Evolutionary conservation across 2,888 invertebrate genomes (phyloP), one percentile per base, ranked within the genome.

Genomic region (Mallateleia sp.): DNA sequence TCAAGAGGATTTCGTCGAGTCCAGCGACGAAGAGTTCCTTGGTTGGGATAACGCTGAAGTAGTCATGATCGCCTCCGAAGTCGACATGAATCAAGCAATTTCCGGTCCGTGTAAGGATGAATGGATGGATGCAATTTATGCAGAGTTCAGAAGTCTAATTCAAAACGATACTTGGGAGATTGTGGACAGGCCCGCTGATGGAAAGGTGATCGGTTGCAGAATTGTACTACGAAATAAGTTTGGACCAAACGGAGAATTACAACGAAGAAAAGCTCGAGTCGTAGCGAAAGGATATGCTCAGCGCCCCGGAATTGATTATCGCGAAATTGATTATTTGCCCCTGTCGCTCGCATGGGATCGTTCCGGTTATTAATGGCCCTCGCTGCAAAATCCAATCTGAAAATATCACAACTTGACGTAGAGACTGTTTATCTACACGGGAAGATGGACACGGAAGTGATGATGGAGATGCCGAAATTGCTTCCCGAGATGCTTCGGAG

Each of bases 111-210:
- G 85, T 5, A 45, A 32, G n/a, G 52, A 24, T 15, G 80, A 87
- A 66, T 87, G 87, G 84, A 58, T 66, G 22, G 50, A 81, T 6
- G 82, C 69, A 38, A 64, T 87, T 11, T 38, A 81, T 15, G 0
- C 52, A 5, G 83, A 88, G 25, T 45, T 83, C 1, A 79, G 42
- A 22, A 77, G 72, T 25, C 25, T 66, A 2, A 47, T 66, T 54
- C 85, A 52, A 22, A 81, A 88, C 34, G 79, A 87, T 24, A 88
- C 88, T 0, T 88, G 67, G 60, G 60, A 56, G 11, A 18, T 88
- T 15, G 81, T 28, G 71, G 9, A 58, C 5, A 28, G 28, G 72
- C 32, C 66, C 72, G 5, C 87, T 84, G 18, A 25, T 38, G 34
- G 60, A 4, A 18, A 50, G n/a, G 75, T 82, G n/a, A 72, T 88